Evolutionary conservation across 2,113 vertebrate genomes (phyloP).

Genomic region (Psilopogon haemacephalus): DNA sequence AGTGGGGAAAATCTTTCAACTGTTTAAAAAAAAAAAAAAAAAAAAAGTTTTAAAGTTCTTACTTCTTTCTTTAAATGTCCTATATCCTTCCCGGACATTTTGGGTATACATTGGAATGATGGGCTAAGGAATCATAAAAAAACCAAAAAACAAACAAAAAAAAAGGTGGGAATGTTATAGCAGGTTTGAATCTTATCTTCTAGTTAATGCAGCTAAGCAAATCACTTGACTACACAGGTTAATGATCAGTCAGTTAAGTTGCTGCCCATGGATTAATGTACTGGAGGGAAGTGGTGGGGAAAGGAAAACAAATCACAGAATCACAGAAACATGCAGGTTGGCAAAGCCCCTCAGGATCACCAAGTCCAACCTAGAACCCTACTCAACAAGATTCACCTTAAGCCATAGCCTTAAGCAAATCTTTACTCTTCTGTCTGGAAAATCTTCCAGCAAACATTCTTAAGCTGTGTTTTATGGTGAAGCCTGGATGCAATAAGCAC

Average conservation of each 20-base stretch:
- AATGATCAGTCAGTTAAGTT: neutral
- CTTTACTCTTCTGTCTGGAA: neutral
- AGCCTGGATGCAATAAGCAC: neutral
- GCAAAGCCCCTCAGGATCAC: no score
- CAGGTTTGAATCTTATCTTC: neutral
- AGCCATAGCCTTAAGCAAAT: neutral
- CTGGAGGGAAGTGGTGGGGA: neutral
- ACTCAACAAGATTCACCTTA: no score
- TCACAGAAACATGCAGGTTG: no score
- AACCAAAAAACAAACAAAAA: no score
- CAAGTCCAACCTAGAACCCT: no score
- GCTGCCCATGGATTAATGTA: neutral
- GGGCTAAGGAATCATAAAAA: constrained; percentile 71
- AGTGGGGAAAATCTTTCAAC: neutral
- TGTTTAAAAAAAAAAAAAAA: no score
- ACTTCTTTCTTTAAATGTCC: constrained; percentile 85
- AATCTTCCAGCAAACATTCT: neutral
- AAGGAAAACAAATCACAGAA: neutral
- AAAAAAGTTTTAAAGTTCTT: constrained; percentile 68
- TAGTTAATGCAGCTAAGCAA: neutral
- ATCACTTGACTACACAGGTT: neutral
- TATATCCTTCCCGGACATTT: constrained; percentile 88
- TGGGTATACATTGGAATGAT: constrained; percentile 93
- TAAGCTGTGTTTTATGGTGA: neutral
- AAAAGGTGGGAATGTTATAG: neutral